Evolutionary conservation across 2,113 vertebrate genomes (phyloP).

Genomic region (Daphoenositta chrysoptera): DNA sequence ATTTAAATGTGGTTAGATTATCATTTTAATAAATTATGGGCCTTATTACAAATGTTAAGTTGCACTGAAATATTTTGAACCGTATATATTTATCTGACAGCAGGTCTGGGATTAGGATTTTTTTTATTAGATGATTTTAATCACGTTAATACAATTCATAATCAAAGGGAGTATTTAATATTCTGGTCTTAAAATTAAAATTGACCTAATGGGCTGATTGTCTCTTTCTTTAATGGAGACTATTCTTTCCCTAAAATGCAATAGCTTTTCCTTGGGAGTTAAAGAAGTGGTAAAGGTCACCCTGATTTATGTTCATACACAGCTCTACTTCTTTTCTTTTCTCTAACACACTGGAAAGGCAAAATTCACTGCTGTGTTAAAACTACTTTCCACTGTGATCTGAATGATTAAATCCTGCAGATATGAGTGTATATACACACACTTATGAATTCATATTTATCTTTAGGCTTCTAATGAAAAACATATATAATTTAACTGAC

Average conservation of each 20-base stretch:
- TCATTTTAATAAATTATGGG: neutral
- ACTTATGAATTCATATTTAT: constrained; percentile 16
- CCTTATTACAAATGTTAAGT: neutral
- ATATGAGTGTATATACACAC: neutral
- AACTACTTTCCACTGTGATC: constrained; percentile 45
- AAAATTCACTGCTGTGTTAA: constrained; percentile 41
- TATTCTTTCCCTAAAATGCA: neutral
- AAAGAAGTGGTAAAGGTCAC: constrained; percentile 12
- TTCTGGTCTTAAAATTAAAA: constrained; percentile 37
- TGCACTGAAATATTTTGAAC: neutral
- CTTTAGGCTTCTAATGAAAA: constrained; percentile 31
- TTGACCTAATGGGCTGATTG: neutral
- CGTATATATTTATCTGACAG: neutral
- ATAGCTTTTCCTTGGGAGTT: constrained; percentile 13
- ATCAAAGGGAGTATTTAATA: constrained; percentile 28
- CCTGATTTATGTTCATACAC: constrained; percentile 37
- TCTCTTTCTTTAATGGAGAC: neutral
- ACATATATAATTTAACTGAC: constrained; percentile 10
- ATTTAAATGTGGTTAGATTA: neutral
- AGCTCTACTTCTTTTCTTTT: neutral
- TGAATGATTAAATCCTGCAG: constrained; percentile 3
- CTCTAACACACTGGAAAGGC: neutral
- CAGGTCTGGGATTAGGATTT: neutral
- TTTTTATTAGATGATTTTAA: constrained; percentile 45
- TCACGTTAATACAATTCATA: constrained; percentile 37